A percentile compares a stretch with the other conserved stretches of the same genome.
Evolutionary conservation across 2,113 vertebrate genomes (phyloP).

Genomic region (Anhinga rufa): DNA sequence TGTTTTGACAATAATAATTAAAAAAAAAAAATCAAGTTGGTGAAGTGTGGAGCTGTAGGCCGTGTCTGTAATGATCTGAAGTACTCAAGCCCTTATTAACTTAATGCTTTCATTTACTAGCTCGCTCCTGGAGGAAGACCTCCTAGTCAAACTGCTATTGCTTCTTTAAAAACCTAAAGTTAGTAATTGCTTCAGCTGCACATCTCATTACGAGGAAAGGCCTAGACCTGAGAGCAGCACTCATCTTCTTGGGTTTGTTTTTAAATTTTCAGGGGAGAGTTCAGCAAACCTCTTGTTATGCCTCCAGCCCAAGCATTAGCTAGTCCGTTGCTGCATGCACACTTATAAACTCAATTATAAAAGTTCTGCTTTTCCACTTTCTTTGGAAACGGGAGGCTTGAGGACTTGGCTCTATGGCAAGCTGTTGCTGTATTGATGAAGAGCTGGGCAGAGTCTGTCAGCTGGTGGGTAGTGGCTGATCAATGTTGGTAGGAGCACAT

Average conservation of each 20-base stretch:
- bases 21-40: background rate
- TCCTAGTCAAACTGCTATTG: slow-evolving; percentile 35
- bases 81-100: slow-evolving; percentile 55
- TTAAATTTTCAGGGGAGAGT: background rate
- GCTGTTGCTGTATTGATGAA: accelerated
- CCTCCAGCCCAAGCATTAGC: background rate
- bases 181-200: slow-evolving; percentile 40
- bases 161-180: slow-evolving; percentile 6
- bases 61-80: slow-evolving; percentile 48
- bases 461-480: background rate
- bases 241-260: background rate
- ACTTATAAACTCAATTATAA: background rate
- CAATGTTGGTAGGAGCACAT: background rate
- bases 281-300: background rate
- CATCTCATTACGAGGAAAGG: background rate
- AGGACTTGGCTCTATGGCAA: background rate
- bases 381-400: background rate
- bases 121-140: slow-evolving; percentile 48
- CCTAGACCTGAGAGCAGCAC: slow-evolving; percentile 1
- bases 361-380: background rate
- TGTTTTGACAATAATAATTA: slow-evolving; percentile 1
- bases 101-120: slow-evolving; percentile 60
- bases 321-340: background rate
- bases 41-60: slow-evolving; percentile 35
- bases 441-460: background rate